phyloP scores from a whole-genome alignment of 1,140 invertebrate genomes.

The Colletes latitarsis region DNA sequence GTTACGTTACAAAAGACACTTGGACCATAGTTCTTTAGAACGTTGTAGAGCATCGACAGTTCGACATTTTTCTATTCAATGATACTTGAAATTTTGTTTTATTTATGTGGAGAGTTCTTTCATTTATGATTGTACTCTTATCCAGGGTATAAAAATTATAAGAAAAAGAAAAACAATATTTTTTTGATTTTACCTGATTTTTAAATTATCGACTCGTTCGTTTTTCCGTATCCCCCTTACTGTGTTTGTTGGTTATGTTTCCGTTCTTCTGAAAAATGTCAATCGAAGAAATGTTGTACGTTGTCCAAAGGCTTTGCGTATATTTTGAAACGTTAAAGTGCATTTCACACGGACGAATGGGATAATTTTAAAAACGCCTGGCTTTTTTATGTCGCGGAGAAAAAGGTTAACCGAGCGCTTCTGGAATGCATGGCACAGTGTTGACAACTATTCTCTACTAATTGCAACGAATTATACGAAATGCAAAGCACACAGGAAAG shows the following conservation, averaged over 20 bases:
- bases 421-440: conserved; percentile 49
- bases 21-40: neutral
- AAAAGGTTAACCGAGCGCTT: neutral
- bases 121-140: neutral
- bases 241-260: conserved; percentile 2
- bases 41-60: neutral
- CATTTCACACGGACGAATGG: neutral
- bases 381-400: neutral
- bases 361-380: neutral
- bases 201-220: neutral
- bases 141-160: conserved; percentile 17
- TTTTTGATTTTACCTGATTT: neutral
- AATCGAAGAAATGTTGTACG: neutral
- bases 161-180: conserved; percentile 3
- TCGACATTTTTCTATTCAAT: conserved; percentile 10
- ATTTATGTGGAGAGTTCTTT: neutral
- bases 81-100: neutral
- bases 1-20: conserved; percentile 23
- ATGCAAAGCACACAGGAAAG: conserved; percentile 12
- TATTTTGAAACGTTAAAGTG: neutral
- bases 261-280: neutral
- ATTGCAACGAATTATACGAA: conserved; percentile 33
- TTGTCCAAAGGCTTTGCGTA: neutral
- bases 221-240: conserved; percentile 6
- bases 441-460: conserved; percentile 36